Evolutionary conservation across 2,888 invertebrate genomes (phyloP), one percentile per base, ranked within the genome.

Genomic region (Lypha dubia): DNA sequence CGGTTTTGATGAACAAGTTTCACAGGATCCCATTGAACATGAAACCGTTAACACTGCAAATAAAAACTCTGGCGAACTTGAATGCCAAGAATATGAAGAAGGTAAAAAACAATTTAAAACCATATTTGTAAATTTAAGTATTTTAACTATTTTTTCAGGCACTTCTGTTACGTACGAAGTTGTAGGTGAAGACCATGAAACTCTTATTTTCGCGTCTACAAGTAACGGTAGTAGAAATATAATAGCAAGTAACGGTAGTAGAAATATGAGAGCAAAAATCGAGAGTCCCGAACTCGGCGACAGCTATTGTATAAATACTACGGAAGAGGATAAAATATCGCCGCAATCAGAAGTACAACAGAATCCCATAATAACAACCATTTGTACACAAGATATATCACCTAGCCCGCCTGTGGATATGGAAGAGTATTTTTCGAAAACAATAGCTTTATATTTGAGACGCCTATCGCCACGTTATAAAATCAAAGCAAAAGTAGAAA

Each of bases 401-500:
- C 77, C 62, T 9, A 75, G 13, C 8, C 65, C 11, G 15, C 60
- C 24, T 5, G 85, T 63, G 22, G 89, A 89, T 65, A 90, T 88
- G n/a, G 91, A 90, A 86, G 91, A 91, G 32, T 91, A 89, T 83
- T 91, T 91, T 76, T 91, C 91, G 70, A 91, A 91, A 81, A 89
- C 90, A 3, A 89, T 92, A 51, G 90, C 91, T 0, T 89, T 87
- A 8, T 90, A 91, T 84, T 85, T 92, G 74, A 88, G 90, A 6
- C 90, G 91, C 53, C 77, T 92, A 17, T 90, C 91, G n/a, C 89
- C 90, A 1, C 88, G 90, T 4, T 89, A 91, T 83, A 92, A 92
- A 75, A 90, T 92, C 24, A 91, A 91, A 80, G 92, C 92, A 6
- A 91, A 92, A 86, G 91, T 92, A 13, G 92, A 92, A 86, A 91